These are phyloP conservation scores for Drosophila pseudoobscura DNA, from an alignment of 1,140 invertebrate species.

Conservation along the genomic window DNA sequence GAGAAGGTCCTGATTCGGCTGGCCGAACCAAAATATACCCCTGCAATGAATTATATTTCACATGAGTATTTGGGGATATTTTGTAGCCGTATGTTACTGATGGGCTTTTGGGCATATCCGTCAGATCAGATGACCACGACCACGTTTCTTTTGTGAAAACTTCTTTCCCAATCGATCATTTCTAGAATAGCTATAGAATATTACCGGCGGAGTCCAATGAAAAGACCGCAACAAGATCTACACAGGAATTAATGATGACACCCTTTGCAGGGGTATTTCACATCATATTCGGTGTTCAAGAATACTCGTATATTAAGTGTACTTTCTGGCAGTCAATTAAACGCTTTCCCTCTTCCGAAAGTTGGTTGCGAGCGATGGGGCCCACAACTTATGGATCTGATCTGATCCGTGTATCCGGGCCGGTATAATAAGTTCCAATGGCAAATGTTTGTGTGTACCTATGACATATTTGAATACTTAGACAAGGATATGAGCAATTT, in stretches of 20 bases:
- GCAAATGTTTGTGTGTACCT: slow-evolving; percentile 49
- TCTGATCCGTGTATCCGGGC: slow-evolving; percentile 17
- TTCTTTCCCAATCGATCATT: too few species aligned
- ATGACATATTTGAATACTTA: slow-evolving; percentile 27
- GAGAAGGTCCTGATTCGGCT: slow-evolving; percentile 14
- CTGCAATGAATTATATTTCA: slow-evolving; percentile 12
- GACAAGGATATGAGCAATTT: slow-evolving; percentile 65
- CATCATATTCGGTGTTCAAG: slow-evolving; percentile 22
- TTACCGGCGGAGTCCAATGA: too few species aligned
- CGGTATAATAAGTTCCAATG: slow-evolving; percentile 29
- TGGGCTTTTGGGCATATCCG: too few species aligned
- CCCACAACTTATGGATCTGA: background rate
- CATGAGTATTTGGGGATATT: too few species aligned
- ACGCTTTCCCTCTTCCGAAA: slow-evolving; percentile 38
- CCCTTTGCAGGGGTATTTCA: slow-evolving; percentile 30
- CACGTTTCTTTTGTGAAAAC: too few species aligned
- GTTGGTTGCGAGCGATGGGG: slow-evolving; percentile 18
- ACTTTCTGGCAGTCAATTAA: slow-evolving; percentile 62
- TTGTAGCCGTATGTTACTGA: too few species aligned
- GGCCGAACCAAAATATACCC: slow-evolving; percentile 33
- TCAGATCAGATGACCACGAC: too few species aligned
- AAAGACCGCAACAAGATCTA: too few species aligned
- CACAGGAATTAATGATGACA: too few species aligned
- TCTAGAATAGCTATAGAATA: too few species aligned
- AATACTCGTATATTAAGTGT: slow-evolving; percentile 22